These are phyloP conservation scores for Pterobdella sp. DNA, from an alignment of 2,888 invertebrate species.

Conservation along the genomic window DNA sequence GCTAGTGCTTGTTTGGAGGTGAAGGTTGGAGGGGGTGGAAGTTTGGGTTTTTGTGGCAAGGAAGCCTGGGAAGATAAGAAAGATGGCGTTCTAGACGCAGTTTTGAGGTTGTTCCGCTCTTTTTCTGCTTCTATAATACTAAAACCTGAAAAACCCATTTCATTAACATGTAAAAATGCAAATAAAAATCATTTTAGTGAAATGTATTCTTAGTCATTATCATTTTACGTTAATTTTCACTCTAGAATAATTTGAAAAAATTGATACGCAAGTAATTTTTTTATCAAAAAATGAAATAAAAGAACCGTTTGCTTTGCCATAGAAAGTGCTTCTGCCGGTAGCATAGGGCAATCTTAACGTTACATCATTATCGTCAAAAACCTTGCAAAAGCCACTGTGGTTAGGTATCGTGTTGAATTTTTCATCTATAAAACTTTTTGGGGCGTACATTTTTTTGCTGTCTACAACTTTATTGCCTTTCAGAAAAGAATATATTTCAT, in stretches of 20 bases:
- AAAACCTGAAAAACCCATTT: no score
- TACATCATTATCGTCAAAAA: constrained; percentile 26
- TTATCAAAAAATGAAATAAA: no score
- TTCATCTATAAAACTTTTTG: background rate
- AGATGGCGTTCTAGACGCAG: no score
- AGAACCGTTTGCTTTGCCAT: constrained; percentile 26
- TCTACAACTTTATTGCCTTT: constrained; percentile 4
- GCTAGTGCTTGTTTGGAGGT: background rate
- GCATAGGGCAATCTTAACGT: constrained; percentile 25
- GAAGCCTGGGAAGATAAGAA: no score
- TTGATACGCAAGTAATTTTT: no score
- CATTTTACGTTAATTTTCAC: background rate
- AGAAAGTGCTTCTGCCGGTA: constrained; percentile 31
- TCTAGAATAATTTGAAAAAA: no score
- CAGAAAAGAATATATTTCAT: no score
- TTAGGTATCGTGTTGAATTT: background rate
- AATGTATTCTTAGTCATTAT: background rate
- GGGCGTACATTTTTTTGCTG: no score
- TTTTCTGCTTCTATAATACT: no score
- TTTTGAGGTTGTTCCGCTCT: no score
- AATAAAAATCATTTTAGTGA: background rate
- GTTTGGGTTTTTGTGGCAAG: no score
- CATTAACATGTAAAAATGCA: background rate
- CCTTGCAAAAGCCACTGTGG: constrained; percentile 15
- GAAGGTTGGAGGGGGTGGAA: no score